Base-by-base conservation (phyloP, 1,140 invertebrate species). In the Drosophila lacteicornis region DNA sequence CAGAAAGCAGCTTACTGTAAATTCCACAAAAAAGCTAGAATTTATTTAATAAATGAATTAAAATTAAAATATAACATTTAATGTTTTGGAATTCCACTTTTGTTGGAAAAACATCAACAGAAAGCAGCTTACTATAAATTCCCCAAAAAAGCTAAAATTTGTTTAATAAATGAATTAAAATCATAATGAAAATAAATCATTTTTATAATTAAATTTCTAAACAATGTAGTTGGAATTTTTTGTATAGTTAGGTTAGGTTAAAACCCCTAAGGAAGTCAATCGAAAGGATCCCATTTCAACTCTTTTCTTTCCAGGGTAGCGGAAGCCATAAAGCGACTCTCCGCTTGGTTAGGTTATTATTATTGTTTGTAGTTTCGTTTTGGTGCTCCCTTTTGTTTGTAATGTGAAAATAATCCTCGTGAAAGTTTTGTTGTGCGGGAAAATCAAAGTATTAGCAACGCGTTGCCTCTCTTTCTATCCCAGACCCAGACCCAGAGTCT, bases 341-440 rank as follows among this genome's bases (percentile, higher is more conserved):
- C 30, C 57, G 58, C 65, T 22, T 47, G 65, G 38, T 66, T 82
- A 55, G 66, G 75, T 77, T 77, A 60, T 85, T 78, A 80, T 73
- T 77, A 69, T 66, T 77, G 76, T 67, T 80, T 83, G 80, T 53
- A 63, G 68, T 66, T 67, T 79, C 71, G 57, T 74, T 71, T 82
- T 50, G 80, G 61, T 53, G 59, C 51, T 65, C 53, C 80, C 75
- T 67, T 80, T 87, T 88, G 84, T 80, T 88, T 88, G 80, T 83
- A 83, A 87, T 83, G 80, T 78, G 84, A 83, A 87, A 88, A 88
- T 87, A 88, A 87, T 88, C 80, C 80, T 78, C 68, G 66, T 76
- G 73, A 75, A 71, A 79, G 80, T 71, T 83, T 79, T 43, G 71
- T 78, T 65, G 60, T 82, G 74, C 55, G 58, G 78, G 59, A 86